Evolutionary conservation across 2,888 invertebrate genomes (phyloP).

Genomic region (Cephonodes hylas): DNA sequence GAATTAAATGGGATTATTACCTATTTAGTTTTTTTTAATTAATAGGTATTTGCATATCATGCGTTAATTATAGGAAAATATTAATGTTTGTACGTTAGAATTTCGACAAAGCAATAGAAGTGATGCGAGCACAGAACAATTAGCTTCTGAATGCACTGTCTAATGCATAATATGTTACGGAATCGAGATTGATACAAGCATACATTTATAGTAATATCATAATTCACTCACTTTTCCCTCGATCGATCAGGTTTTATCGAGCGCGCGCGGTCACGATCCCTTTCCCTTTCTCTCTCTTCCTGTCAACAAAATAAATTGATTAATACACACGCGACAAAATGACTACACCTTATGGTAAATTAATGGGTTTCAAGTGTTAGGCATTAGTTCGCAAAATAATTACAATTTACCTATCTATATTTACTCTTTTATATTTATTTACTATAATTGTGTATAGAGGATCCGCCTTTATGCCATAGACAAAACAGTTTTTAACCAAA

Average conservation of each 20-base stretch:
- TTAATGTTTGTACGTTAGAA: not conserved
- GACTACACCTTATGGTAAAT: too few species aligned
- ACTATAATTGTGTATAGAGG: too few species aligned
- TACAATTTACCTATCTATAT: too few species aligned
- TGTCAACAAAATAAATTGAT: slow-evolving; percentile 34
- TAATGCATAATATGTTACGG: not conserved
- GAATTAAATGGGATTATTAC: too few species aligned
- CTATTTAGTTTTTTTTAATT: too few species aligned
- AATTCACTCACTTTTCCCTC: slow-evolving; percentile 78
- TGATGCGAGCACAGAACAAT: not conserved
- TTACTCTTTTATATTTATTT: too few species aligned
- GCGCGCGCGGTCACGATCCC: slow-evolving; percentile 78
- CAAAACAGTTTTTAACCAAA: too few species aligned
- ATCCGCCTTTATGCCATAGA: too few species aligned
- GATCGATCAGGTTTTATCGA: slow-evolving; percentile 83
- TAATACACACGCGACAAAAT: not conserved
- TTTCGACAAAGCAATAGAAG: not conserved
- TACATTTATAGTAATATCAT: not conserved
- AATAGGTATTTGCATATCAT: not conserved
- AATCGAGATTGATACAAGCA: not conserved
- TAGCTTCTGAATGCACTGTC: not conserved
- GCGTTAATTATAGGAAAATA: too few species aligned
- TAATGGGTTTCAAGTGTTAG: too few species aligned
- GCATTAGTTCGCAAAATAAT: too few species aligned
- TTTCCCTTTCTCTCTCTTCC: slow-evolving; percentile 66